Evolutionary conservation across 92 coral and sea anemone species (phyloP), one percentile per base, ranked within the genome.

Genomic region (Pocillopora grandis): DNA sequence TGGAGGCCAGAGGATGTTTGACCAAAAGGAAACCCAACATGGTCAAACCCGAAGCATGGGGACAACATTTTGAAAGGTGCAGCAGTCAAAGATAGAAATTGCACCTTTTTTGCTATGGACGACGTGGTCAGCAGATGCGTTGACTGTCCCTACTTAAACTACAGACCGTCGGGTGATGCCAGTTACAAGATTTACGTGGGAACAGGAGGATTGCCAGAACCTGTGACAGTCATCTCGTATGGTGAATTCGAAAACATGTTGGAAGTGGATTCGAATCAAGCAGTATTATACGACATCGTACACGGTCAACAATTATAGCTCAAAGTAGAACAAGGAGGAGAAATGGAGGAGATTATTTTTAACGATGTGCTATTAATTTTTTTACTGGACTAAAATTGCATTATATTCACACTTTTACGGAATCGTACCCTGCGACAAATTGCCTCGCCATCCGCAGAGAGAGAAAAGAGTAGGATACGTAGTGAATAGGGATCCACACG

Each of bases 1-100:
- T 87, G 36, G 2, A 52, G 59, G 87, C 88, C 83, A 15, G 80
- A 2, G 91, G 82, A 20, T 64, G 61, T 14, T 70, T 16, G 49
- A 27, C 11, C 12, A 62, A 64, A 10, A 71, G 19, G 1, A 52
- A 27, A 11, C 66, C 79, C 13, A 23, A 49, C 58, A 77, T 88
- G 88, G 23, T 83, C 58, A 71, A 48, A 0, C 66, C 67, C 0
- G 71, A 59, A 8, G 80, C 68, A 59, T 88, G 91, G 91, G 88
- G 88, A 27, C 31, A 27, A 27, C 31, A 27, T 27, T 27, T 27
- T 27, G 31, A 27, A 27, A 27, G 31, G 31, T 27, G 31, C 31
- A 27, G 31, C 31, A 2, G 10, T 60, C 9, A 58, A 62, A 23
- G 27, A 23, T 23, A 23, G 27, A 1, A 16, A 58, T 21, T 77